These are phyloP conservation scores for Entelurus aequoreus DNA, from an alignment of 2,113 vertebrate genomes.

Conservation along the genomic window DNA sequence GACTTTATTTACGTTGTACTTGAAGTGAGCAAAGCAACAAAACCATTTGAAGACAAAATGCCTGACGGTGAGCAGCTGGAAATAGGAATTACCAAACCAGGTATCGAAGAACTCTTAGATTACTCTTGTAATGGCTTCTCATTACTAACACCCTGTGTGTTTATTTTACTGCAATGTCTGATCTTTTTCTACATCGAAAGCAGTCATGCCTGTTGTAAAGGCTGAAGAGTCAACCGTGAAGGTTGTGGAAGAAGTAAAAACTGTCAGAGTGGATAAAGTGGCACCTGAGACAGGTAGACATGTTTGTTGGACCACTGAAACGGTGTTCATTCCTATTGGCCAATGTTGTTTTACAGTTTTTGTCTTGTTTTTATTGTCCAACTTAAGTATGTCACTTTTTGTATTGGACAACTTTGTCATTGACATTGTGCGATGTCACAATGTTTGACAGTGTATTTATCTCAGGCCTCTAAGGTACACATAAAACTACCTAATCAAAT, in stretches of 20 bases:
- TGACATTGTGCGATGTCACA: background rate
- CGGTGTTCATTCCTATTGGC: background rate
- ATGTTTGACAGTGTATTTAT: background rate
- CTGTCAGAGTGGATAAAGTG: background rate
- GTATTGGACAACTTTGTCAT: conserved; percentile 2
- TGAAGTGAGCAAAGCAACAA: conserved; percentile 45
- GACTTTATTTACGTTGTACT: conserved; percentile 17
- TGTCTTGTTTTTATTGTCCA: conserved; percentile 6
- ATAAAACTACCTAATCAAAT: background rate
- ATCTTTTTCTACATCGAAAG: conserved; percentile 34
- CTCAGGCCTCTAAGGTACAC: background rate
- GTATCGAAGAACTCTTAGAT: conserved; percentile 28
- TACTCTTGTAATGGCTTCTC: background rate
- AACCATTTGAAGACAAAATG: conserved; percentile 39
- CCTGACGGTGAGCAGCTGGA: conserved; percentile 27
- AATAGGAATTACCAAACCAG: conserved; percentile 40
- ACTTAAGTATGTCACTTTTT: conserved; percentile 3
- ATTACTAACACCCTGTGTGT: background rate
- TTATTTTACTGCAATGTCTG: background rate
- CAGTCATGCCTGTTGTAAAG: conserved; percentile 9
- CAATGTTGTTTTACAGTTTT: conserved; percentile 5
- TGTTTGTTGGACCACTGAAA: conserved; percentile 1
- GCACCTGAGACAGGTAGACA: conserved; percentile 50
- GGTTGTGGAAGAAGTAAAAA: conserved; percentile 41
- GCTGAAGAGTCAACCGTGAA: conserved; percentile 44